Conservation (phyloP, 2,113 vertebrate genomes). For the Corvus cornix region DNA sequence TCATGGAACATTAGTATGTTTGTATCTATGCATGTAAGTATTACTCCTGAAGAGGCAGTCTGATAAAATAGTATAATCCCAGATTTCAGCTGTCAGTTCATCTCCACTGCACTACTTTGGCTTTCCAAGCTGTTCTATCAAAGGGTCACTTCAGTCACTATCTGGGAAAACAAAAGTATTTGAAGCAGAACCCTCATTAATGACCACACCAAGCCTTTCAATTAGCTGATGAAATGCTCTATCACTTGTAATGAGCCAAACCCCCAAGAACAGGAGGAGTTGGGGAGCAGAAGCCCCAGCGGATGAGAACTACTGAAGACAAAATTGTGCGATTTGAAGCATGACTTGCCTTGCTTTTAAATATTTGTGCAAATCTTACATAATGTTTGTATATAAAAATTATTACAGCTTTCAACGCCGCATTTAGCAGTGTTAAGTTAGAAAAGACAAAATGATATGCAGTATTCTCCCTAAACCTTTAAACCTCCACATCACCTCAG, state of each 20-base stretch:
- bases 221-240: not conserved
- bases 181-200: not conserved
- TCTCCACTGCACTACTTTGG: not conserved
- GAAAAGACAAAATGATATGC: not conserved
- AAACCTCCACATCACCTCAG: constrained; percentile 5
- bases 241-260: not conserved
- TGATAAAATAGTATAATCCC: not conserved
- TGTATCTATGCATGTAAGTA: not conserved
- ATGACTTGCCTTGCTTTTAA: constrained; percentile 61
- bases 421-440: constrained; percentile 51
- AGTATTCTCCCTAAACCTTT: not conserved
- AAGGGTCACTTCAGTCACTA: not conserved
- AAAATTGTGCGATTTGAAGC: constrained; percentile 47
- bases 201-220: not conserved
- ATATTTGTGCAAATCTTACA: constrained; percentile 76
- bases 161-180: not conserved
- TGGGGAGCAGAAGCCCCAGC: not conserved
- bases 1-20: not conserved
- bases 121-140: not conserved
- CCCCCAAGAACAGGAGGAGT: not conserved
- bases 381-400: constrained; percentile 55
- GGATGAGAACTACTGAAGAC: not conserved
- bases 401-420: constrained; percentile 43
- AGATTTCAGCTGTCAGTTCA: not conserved
- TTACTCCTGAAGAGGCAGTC: not conserved